A percentile compares a stretch with the other conserved stretches of the same genome.
These are phyloP conservation scores for Sinohyriopsis cumingii DNA, from an alignment of 2,888 invertebrate genomes.

Conservation along the genomic window DNA sequence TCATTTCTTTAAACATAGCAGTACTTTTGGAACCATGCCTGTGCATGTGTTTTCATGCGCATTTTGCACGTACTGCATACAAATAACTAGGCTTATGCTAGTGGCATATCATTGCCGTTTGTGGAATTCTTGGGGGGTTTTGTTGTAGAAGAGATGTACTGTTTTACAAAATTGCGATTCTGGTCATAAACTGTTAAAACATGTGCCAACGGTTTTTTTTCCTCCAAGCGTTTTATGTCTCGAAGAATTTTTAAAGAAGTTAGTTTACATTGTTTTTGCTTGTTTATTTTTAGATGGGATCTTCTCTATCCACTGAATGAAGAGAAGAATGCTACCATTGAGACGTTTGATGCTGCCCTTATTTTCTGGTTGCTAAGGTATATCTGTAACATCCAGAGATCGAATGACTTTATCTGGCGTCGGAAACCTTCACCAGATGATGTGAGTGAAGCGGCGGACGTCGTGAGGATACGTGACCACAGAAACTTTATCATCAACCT, in stretches of 20 bases:
- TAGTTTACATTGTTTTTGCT: not conserved
- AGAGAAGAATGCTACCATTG: conserved; percentile 25
- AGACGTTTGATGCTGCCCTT: conserved; percentile 30
- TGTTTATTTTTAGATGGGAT: conserved; percentile 22
- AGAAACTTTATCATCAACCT: conserved; percentile 35
- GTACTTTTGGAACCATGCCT: too few species aligned
- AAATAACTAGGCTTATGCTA: too few species aligned
- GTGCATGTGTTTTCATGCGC: too few species aligned
- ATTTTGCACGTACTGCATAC: too few species aligned
- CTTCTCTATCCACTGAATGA: conserved; percentile 34
- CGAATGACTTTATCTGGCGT: conserved; percentile 40
- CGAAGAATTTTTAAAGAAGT: not conserved
- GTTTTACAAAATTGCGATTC: too few species aligned
- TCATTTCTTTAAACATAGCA: too few species aligned
- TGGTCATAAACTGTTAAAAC: too few species aligned
- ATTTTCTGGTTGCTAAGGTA: conserved; percentile 38
- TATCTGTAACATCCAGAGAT: conserved; percentile 32
- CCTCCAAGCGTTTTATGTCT: too few species aligned
- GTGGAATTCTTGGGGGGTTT: too few species aligned
- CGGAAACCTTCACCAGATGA: conserved; percentile 36
- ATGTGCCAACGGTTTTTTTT: too few species aligned
- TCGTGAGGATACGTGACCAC: conserved; percentile 29
- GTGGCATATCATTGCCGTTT: too few species aligned
- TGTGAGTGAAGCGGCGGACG: conserved; percentile 32
- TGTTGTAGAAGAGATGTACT: too few species aligned